A percentile compares a stretch with the other conserved stretches of the same genome.
These are phyloP conservation scores for Hoplostethus mediterraneus DNA, from an alignment of 2,797 vertebrate genomes.

Conservation along the genomic window DNA sequence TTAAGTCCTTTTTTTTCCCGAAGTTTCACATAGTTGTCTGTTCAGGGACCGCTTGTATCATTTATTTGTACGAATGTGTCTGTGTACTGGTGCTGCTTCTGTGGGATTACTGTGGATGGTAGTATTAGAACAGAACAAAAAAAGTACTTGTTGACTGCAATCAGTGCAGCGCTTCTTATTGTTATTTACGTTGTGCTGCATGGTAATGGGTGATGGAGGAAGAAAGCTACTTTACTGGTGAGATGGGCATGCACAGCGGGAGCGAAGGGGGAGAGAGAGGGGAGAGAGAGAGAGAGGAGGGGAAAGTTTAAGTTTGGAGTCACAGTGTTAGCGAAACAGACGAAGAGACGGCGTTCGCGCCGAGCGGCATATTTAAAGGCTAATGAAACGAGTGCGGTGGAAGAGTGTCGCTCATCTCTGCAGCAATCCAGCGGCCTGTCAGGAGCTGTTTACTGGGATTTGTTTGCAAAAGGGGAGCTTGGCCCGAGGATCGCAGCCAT, in stretches of 20 bases:
- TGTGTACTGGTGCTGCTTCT: not conserved
- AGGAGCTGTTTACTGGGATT: conserved; percentile 43
- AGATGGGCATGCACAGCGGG: not conserved
- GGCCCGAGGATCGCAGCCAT: conserved; percentile 11
- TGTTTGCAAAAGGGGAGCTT: conserved; percentile 5
- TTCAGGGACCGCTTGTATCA: conserved; percentile 42
- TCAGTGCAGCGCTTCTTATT: not conserved
- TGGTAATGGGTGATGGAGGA: not conserved
- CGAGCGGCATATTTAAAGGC: not conserved
- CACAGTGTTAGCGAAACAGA: not conserved
- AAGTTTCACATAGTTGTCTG: conserved; percentile 30
- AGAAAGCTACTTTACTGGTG: not conserved
- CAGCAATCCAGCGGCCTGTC: conserved; percentile 58
- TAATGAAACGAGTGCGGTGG: not conserved
- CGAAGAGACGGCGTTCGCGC: not conserved
- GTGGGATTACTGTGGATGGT: conserved; percentile 1
- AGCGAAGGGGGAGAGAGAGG: not conserved
- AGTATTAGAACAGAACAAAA: not conserved
- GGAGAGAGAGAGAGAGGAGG: not conserved
- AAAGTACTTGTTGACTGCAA: conserved; percentile 6
- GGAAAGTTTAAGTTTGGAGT: not conserved
- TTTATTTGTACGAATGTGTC: conserved; percentile 29
- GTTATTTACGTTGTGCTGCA: too few relatives aligned
- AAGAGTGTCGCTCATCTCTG: conserved; percentile 18
- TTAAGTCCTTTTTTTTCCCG: conserved; percentile 45